These are phyloP conservation scores for Drosophila murphyi DNA, from an alignment of 1,140 invertebrate species.

Conservation along the genomic window DNA sequence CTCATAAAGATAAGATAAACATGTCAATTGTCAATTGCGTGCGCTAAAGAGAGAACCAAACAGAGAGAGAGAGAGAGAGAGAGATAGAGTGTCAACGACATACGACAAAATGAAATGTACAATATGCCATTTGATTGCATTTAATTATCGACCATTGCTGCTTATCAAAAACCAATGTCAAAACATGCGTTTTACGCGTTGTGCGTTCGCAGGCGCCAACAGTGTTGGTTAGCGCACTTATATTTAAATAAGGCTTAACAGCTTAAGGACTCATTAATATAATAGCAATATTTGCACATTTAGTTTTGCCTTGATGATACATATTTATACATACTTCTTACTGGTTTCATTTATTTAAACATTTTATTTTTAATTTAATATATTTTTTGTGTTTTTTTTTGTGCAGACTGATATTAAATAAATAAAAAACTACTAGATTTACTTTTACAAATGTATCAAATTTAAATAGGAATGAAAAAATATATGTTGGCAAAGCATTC, in stretches of 20 bases:
- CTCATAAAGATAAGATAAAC: slow-evolving; percentile 77
- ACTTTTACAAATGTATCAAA: too few relatives aligned
- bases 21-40: slow-evolving; percentile 67
- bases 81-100: slow-evolving; percentile 11
- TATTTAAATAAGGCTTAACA: not conserved
- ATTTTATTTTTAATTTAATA: too few relatives aligned
- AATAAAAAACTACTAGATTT: too few relatives aligned
- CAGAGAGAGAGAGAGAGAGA: not conserved
- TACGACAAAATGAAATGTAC: slow-evolving; percentile 16
- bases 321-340: too few relatives aligned
- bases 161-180: slow-evolving; percentile 55
- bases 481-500: not conserved
- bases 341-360: too few relatives aligned
- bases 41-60: slow-evolving; percentile 12
- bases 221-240: not conserved
- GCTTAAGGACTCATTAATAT: too few relatives aligned
- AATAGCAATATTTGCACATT: too few relatives aligned
- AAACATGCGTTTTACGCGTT: slow-evolving; percentile 9
- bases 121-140: slow-evolving; percentile 61
- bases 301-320: too few relatives aligned
- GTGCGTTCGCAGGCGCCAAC: not conserved
- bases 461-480: too few relatives aligned
- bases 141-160: slow-evolving; percentile 60
- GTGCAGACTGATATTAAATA: too few relatives aligned
- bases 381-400: too few relatives aligned